Percentiles rank a stretch among this genome's conserved stretches.
phyloP scores from a whole-genome alignment of 2,888 invertebrate genomes.

The Parnassius apollo region DNA sequence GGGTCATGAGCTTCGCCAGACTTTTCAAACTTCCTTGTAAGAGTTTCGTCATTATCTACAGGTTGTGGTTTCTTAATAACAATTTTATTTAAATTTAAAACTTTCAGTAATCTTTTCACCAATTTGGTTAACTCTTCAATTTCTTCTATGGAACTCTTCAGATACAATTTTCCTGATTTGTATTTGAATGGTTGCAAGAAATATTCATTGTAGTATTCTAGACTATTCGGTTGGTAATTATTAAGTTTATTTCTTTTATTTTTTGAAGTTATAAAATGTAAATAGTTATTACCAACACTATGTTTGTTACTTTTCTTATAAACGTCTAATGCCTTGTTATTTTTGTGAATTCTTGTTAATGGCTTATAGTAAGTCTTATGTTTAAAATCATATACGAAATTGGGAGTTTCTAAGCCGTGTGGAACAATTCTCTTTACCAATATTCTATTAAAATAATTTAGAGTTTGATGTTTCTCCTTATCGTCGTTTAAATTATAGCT shows the following conservation, averaged over 20 bases:
- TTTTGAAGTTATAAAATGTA: background rate
- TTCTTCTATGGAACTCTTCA: too few species aligned
- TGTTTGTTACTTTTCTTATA: background rate
- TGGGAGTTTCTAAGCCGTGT: background rate
- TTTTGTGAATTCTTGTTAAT: conserved; percentile 16
- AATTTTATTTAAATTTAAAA: background rate
- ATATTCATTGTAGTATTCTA: background rate
- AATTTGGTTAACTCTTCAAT: background rate
- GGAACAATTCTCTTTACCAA: conserved; percentile 10
- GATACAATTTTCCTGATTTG: too few species aligned
- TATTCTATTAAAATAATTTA: background rate
- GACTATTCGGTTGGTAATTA: background rate
- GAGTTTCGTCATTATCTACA: background rate
- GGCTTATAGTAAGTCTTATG: conserved; percentile 9
- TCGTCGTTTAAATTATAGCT: background rate
- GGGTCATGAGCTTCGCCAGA: background rate
- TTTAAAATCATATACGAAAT: conserved; percentile 1
- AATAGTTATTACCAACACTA: too few species aligned
- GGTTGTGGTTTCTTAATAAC: background rate
- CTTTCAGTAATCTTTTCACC: background rate
- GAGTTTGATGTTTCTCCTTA: background rate
- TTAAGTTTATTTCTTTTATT: background rate
- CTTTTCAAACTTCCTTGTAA: background rate
- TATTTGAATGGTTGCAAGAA: background rate
- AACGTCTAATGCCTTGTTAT: background rate